Conservation (phyloP, 2,797 vertebrate species). For the Selene dorsalis region DNA sequence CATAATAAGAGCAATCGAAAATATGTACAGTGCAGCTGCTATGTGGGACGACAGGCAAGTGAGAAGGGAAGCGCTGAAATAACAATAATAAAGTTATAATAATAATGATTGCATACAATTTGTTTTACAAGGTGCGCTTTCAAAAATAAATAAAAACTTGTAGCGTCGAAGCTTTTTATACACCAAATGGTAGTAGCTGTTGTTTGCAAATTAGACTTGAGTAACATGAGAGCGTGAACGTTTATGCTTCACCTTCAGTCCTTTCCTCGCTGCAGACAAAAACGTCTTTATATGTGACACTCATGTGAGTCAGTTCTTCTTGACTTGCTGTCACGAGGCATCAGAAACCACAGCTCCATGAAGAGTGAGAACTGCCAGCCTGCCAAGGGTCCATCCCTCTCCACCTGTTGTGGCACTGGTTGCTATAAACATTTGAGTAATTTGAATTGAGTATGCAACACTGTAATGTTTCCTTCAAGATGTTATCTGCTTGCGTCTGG, state of each 20-base stretch:
- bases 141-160: slow-evolving; percentile 33
- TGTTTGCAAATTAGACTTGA: slow-evolving; percentile 39
- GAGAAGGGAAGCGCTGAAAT: slow-evolving; percentile 41
- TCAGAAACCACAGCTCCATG: slow-evolving; percentile 78
- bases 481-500: slow-evolving; percentile 90
- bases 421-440: slow-evolving; percentile 95
- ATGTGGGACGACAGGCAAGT: slow-evolving; percentile 22
- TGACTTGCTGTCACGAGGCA: slow-evolving; percentile 81
- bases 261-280: slow-evolving; percentile 63
- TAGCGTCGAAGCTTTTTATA: slow-evolving; percentile 3
- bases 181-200: slow-evolving; percentile 10
- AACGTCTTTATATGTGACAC: slow-evolving; percentile 50
- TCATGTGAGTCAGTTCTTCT: slow-evolving; percentile 80
- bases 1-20: slow-evolving; percentile 57
- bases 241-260: slow-evolving; percentile 11
- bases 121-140: slow-evolving; percentile 67
- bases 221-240: slow-evolving; percentile 19
- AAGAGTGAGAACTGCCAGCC: slow-evolving; percentile 68
- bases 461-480: slow-evolving; percentile 94
- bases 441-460: slow-evolving; percentile 92
- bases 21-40: slow-evolving; percentile 7
- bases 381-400: slow-evolving; percentile 78
- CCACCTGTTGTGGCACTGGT: slow-evolving; percentile 92
- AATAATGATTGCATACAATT: slow-evolving; percentile 59
- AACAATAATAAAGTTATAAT: slow-evolving; percentile 28